Base-by-base conservation (phyloP, 2,113 vertebrate species). In the Ptilorrhoa leucosticta region DNA sequence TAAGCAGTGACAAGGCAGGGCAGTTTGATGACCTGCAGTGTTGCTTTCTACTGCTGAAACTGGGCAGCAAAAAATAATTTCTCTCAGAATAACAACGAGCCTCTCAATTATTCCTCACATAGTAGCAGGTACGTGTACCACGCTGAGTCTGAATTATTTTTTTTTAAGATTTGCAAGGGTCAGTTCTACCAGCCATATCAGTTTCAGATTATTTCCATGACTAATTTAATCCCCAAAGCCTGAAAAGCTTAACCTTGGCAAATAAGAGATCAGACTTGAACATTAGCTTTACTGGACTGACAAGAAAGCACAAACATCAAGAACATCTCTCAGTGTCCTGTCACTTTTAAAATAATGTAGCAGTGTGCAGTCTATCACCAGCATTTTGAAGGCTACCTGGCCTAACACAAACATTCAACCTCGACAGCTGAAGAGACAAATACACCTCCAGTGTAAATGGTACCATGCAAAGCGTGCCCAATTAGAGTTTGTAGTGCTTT, bases 401-500 rank as follows among this genome's bases (percentile, higher is more conserved):
- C 68, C 71, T 80, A 81, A 83, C 13, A 77, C 53, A 94, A 88
- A 61, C 85, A 94, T 47, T 87, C 71, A 68, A 4, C 37, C 87
- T 61, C 15, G 68, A 92, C n/a, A 89, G 68, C 39, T 93, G 57
- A 69, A 58, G 66, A 69, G 58, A 95, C 83, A 90, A 76, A 83
- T 35, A 70, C 6, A 82, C 70, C 70, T 94, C 78, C 80, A 65
- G 85, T 92, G 94, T 92, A 83, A 83, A 91, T 0, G 15, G 72
- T n/a, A 93, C 61, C 96, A 96, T 97, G 95, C 97, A 97, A 97
- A 96, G 83, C 72, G 77, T 96, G 92, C 77, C 82, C 83, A 30
- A 50, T 75, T 94, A 70, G 54, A 94, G 63, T 75, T 53, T 58
- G 72, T 77, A 73, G 81, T 82, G 90, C 64, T 88, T 72, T 75